Evolutionary conservation across 2,888 invertebrate species (phyloP), one percentile per base, ranked within the genome.

Genomic region (Drosophila borborema): DNA sequence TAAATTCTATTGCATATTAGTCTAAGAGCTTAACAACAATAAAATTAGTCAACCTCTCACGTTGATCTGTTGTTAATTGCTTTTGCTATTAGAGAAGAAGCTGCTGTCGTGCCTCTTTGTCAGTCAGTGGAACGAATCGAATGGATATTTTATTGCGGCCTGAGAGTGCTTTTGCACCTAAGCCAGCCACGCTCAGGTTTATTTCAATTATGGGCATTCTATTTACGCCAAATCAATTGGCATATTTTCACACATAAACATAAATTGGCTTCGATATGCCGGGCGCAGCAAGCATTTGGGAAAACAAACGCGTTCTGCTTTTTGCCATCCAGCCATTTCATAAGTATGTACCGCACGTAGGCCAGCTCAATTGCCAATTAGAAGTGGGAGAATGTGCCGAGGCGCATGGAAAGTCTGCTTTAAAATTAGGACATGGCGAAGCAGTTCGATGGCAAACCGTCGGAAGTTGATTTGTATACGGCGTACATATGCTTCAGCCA

Each of bases 401-500:
- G 81, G 68, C 80, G 70, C 77, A 81, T 73, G 68, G 67, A 43
- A 36, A 64, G 60, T 53, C 60, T 55, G 79, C 78, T 79, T 79
- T 80, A 80, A 80, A 80, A 77, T 77, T 56, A 40, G 45, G 61
- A n/a, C 74, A 46, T 6, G 38, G 51, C 36, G 54, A 18, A 18
- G 38, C 61, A 71, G 69, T 36, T 70, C 53, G 49, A 31, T 68
- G 80, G 78, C 77, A 80, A 73, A 75, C 81, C 79, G 75, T 53
- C 89, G 90, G 86, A 91, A 83, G 91, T 86, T 88, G 85, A 91
- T 89, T 89, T 90, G 90, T 90, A 91, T 88, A 88, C 81, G 80
- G 20, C 60, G 60, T 60, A 58, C 74, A 65, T 59, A 74, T 73
- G 70, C 48, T 61, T 28, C 38, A 61, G 48, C 28, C 20, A 12